Evolutionary conservation across 2,888 invertebrate species (phyloP).

Genomic region (Belgica antarctica): DNA sequence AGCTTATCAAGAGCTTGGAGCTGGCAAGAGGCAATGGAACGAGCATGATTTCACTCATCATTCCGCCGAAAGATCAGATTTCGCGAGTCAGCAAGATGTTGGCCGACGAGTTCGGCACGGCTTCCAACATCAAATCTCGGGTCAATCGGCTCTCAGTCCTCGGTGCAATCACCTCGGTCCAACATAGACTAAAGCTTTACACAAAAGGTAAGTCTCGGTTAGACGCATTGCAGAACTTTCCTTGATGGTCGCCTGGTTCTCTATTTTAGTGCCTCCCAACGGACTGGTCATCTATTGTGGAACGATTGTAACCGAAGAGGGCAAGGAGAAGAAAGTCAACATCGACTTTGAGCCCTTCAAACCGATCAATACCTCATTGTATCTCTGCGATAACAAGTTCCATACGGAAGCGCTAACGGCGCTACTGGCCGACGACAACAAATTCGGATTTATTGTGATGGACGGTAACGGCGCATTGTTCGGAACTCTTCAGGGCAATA

Average conservation of each 20-base stretch:
- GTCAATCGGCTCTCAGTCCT: constrained; percentile 98
- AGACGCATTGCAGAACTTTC: too few species aligned
- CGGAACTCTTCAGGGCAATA: constrained; percentile 73
- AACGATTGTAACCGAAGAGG: constrained; percentile 99
- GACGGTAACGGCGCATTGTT: constrained; percentile 99
- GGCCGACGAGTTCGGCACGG: constrained; percentile 99
- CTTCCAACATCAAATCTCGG: constrained; percentile 98
- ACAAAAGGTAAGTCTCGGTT: constrained; percentile 80
- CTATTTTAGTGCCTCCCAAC: constrained; percentile 94
- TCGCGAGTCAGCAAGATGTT: constrained; percentile 99
- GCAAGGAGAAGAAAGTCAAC: constrained; percentile 99
- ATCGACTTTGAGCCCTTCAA: constrained; percentile 99
- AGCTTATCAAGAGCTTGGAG: constrained; percentile 98
- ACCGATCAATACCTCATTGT: constrained; percentile 98
- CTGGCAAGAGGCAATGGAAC: constrained; percentile 99
- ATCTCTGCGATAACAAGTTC: constrained; percentile 99
- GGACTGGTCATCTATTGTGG: constrained; percentile 99
- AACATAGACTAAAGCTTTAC: constrained; percentile 97
- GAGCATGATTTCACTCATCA: constrained; percentile 99
- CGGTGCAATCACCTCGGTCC: constrained; percentile 99
- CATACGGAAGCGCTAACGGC: constrained; percentile 96
- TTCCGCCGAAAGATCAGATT: constrained; percentile 99
- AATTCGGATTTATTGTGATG: constrained; percentile 99
- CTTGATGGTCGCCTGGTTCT: too few species aligned
- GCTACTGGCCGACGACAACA: constrained; percentile 95